Percentiles rank a stretch among this genome's conserved stretches.
phyloP scores from a whole-genome alignment of 2,888 invertebrate genomes.

The Notodonta dromedarius region DNA sequence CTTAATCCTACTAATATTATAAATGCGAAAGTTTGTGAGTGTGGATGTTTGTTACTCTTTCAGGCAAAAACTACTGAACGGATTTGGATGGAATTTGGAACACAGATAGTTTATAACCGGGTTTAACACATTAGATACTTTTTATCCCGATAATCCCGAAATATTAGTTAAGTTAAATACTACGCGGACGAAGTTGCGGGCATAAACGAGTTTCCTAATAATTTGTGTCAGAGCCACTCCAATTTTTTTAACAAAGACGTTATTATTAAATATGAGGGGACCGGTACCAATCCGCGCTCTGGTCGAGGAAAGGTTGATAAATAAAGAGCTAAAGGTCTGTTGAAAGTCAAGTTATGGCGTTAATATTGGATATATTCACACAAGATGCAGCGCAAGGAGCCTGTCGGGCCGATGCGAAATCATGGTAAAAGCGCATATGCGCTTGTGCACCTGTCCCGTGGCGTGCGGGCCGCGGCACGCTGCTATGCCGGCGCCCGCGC shows the following conservation, averaged over 20 bases:
- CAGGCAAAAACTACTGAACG: too few species aligned
- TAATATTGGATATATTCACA: constrained; percentile 27
- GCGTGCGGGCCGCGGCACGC: constrained; percentile 7
- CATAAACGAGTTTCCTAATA: too few species aligned
- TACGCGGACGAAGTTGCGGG: too few species aligned
- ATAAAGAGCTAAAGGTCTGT: constrained; percentile 42
- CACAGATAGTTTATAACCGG: too few species aligned
- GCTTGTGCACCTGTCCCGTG: constrained; percentile 38
- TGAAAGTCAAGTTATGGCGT: constrained; percentile 43
- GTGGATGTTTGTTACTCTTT: too few species aligned
- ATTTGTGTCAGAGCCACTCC: constrained; percentile 7
- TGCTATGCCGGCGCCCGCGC: constrained; percentile 40
- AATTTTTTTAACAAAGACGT: constrained; percentile 2
- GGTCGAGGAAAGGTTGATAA: constrained; percentile 35
- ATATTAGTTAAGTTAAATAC: too few species aligned
- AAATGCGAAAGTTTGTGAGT: too few species aligned
- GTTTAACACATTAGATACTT: too few species aligned
- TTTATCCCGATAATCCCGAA: too few species aligned
- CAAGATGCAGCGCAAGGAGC: constrained; percentile 20
- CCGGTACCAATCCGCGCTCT: constrained; percentile 28
- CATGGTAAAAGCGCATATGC: constrained; percentile 53
- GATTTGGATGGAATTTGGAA: too few species aligned
- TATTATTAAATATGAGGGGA: constrained; percentile 22
- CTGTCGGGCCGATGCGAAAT: constrained; percentile 45
- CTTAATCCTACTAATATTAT: too few species aligned